Conservation (phyloP, 2,888 invertebrate species). For the Leucoptera coffeella region DNA sequence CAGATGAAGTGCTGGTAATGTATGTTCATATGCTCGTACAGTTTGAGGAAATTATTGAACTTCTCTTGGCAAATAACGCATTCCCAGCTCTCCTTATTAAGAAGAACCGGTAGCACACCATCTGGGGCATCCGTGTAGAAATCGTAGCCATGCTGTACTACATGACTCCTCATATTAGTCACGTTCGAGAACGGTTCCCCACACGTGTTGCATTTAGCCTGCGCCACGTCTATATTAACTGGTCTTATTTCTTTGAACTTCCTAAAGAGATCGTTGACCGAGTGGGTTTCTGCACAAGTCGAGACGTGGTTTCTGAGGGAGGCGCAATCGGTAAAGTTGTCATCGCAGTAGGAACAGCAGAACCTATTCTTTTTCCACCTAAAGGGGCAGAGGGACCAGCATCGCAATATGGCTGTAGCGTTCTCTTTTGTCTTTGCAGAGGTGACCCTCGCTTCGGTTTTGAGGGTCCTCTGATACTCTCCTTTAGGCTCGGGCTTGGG, state of each 20-base stretch:
- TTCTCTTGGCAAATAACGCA: slow-evolving; percentile 26
- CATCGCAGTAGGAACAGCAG: slow-evolving; percentile 36
- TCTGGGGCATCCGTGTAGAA: slow-evolving; percentile 25
- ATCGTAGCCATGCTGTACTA: slow-evolving; percentile 20
- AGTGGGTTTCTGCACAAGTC: slow-evolving; percentile 18
- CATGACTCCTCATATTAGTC: slow-evolving; percentile 22
- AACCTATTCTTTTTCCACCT: slow-evolving; percentile 36
- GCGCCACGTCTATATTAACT: slow-evolving; percentile 31
- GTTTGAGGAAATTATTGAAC: slow-evolving; percentile 34
- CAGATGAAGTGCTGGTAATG: slow-evolving; percentile 43
- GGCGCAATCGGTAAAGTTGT: slow-evolving; percentile 23
- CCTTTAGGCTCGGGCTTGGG: slow-evolving; percentile 12
- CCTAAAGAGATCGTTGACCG: slow-evolving; percentile 28
- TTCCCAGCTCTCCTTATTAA: slow-evolving; percentile 30
- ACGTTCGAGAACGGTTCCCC: slow-evolving; percentile 15
- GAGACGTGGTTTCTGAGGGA: slow-evolving; percentile 23
- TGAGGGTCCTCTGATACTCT: slow-evolving; percentile 25
- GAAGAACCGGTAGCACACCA: slow-evolving; percentile 27
- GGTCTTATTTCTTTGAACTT: slow-evolving; percentile 39
- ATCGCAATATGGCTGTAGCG: slow-evolving; percentile 24
- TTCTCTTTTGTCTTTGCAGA: slow-evolving; percentile 45
- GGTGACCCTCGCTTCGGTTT: slow-evolving; percentile 24
- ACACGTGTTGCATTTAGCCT: slow-evolving; percentile 23
- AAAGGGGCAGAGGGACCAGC: slow-evolving; percentile 33
- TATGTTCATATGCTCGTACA: slow-evolving; percentile 39